Evolutionary conservation across 2,888 invertebrate genomes (phyloP).

Genomic region (Steromphala cineraria): DNA sequence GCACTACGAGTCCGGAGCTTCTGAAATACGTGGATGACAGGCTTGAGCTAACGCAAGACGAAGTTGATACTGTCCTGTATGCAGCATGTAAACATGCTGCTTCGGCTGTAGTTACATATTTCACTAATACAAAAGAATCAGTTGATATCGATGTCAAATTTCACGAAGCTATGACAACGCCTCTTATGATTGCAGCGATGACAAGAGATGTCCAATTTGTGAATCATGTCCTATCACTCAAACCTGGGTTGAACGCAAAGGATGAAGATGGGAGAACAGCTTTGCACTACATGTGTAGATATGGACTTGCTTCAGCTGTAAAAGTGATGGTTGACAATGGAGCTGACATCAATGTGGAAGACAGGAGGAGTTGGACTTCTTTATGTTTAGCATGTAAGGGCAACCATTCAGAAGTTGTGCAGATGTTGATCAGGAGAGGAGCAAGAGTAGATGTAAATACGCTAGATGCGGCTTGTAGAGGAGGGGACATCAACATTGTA

Average conservation of each 20-base stretch:
- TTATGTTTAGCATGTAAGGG: not conserved
- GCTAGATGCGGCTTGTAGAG: not conserved
- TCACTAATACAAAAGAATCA: not conserved
- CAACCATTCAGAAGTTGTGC: not conserved
- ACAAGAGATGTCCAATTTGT: not conserved
- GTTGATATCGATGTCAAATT: not conserved
- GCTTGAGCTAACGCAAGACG: not conserved
- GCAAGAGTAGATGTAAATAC: not conserved
- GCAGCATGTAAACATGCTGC: not conserved
- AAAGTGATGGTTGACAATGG: not conserved
- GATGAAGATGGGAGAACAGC: not conserved
- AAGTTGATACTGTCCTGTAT: not conserved
- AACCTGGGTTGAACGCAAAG: not conserved
- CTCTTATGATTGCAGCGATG: not conserved
- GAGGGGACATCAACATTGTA: not conserved
- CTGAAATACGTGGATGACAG: not conserved
- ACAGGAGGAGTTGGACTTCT: not conserved
- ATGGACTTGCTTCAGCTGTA: not conserved
- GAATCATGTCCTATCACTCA: not conserved
- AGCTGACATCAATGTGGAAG: not conserved
- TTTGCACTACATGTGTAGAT: not conserved
- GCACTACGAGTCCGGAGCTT: not conserved
- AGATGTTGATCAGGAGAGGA: not conserved
- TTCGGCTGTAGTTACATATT: not conserved
- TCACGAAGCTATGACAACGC: not conserved